Evolutionary conservation across 2,113 vertebrate species (phyloP).

Genomic region (Cyprinus carpio): DNA sequence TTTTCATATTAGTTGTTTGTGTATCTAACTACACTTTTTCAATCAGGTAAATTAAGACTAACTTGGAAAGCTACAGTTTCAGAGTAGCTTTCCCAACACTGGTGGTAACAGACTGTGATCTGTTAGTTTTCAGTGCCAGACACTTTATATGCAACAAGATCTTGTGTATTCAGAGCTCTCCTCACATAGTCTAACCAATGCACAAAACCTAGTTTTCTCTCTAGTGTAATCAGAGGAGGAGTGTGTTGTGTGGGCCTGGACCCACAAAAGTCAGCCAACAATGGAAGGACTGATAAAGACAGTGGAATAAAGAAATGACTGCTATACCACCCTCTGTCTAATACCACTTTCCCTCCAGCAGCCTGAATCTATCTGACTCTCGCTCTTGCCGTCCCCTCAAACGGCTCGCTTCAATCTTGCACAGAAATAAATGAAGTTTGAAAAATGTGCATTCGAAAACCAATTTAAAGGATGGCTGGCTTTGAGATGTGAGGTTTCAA

Average conservation of each 20-base stretch:
- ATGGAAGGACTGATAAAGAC: not conserved
- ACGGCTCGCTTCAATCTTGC: constrained; percentile 47
- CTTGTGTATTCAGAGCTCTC: not conserved
- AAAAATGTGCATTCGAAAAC: constrained; percentile 55
- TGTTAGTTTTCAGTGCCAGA: not conserved
- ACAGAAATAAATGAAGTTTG: constrained; percentile 30
- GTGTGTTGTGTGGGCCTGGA: not conserved
- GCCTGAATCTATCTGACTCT: not conserved
- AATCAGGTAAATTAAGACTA: not conserved
- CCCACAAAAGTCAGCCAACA: constrained; percentile 10
- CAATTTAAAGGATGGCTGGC: constrained; percentile 45
- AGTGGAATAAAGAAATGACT: not conserved
- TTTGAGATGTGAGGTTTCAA: constrained; percentile 43
- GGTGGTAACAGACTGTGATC: not conserved
- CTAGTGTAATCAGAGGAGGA: constrained; percentile 23
- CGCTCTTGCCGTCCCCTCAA: not conserved
- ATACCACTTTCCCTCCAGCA: not conserved
- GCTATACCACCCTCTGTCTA: not conserved
- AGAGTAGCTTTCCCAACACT: not conserved
- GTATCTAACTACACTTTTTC: not conserved
- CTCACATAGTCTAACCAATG: not conserved
- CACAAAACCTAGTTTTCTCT: constrained; percentile 21
- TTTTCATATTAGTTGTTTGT: not conserved
- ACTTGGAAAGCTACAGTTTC: not conserved
- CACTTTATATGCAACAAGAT: constrained; percentile 18